phyloP scores from a whole-genome alignment of 2,888 invertebrate genomes.

The Stenodera caucasica region DNA sequence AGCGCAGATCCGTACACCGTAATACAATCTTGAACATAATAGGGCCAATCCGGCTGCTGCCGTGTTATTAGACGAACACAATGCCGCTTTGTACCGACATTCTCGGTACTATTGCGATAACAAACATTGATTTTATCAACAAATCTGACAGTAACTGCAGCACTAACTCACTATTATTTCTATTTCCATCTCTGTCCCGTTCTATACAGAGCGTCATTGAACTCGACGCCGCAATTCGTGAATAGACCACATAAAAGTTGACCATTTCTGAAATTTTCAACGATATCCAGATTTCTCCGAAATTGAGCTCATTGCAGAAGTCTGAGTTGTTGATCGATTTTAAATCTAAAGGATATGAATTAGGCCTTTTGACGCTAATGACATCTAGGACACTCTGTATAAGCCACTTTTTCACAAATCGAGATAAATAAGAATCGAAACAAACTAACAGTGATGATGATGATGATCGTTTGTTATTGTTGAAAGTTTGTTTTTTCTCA shows the following conservation, averaged over 20 bases:
- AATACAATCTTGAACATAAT: constrained; percentile 55
- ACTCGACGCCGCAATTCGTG: too few species aligned
- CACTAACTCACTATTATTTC: neutral
- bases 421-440: neutral
- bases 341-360: too few species aligned
- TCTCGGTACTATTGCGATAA: constrained; percentile 41
- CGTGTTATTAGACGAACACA: constrained; percentile 50
- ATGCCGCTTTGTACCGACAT: constrained; percentile 44
- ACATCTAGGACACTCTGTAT: too few species aligned
- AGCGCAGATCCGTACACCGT: constrained; percentile 51
- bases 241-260: too few species aligned
- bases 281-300: too few species aligned
- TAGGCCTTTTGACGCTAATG: too few species aligned
- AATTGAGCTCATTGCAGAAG: too few species aligned
- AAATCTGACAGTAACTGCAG: constrained; percentile 35
- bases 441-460: neutral
- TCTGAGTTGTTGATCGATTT: too few species aligned
- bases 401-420: too few species aligned
- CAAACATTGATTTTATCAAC: constrained; percentile 51
- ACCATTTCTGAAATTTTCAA: too few species aligned
- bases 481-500: neutral
- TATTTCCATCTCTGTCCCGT: neutral
- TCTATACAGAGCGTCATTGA: too few species aligned
- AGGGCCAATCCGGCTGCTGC: constrained; percentile 51
- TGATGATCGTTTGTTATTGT: neutral